Evolutionary conservation across 2,797 vertebrate species (phyloP).

Genomic region (Takifugu rubripes): DNA sequence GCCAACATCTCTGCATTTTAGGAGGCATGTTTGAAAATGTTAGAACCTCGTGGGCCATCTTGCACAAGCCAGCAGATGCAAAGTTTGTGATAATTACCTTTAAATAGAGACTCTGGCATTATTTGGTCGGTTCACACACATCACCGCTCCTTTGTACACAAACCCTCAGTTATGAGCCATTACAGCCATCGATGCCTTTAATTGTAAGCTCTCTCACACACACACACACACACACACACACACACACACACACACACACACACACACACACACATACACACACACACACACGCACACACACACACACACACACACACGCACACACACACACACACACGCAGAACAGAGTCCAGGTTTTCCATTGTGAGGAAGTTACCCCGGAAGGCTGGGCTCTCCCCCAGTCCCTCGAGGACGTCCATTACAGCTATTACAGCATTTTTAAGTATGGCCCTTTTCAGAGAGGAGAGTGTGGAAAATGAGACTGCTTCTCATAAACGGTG

Average conservation of each 20-base stretch:
- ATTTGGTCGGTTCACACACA: constrained; percentile 8
- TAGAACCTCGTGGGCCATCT: not conserved
- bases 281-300: not conserved
- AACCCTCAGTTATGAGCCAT: constrained; percentile 17
- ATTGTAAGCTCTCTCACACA: constrained; percentile 1
- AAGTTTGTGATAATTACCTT: not conserved
- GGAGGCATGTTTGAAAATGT: not conserved
- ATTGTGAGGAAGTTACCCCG: constrained; percentile 43
- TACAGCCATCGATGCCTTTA: constrained; percentile 1
- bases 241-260: not conserved
- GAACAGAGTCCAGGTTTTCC: constrained; percentile 22
- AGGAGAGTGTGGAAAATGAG: constrained; percentile 59
- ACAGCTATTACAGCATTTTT: constrained; percentile 46
- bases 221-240: not conserved
- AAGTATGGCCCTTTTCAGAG: constrained; percentile 39
- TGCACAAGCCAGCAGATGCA: not conserved
- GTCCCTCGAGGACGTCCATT: constrained; percentile 41
- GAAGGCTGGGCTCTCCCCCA: constrained; percentile 15
- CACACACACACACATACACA: not conserved
- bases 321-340: not conserved
- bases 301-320: not conserved
- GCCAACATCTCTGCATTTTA: not conserved
- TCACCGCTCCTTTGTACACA: constrained; percentile 7
- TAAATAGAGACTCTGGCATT: constrained; percentile 9
- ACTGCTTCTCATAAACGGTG: constrained; percentile 56